Evolutionary conservation across 2,888 invertebrate genomes (phyloP), one percentile per base, ranked within the genome.

Genomic region (Notodonta dromedarius): DNA sequence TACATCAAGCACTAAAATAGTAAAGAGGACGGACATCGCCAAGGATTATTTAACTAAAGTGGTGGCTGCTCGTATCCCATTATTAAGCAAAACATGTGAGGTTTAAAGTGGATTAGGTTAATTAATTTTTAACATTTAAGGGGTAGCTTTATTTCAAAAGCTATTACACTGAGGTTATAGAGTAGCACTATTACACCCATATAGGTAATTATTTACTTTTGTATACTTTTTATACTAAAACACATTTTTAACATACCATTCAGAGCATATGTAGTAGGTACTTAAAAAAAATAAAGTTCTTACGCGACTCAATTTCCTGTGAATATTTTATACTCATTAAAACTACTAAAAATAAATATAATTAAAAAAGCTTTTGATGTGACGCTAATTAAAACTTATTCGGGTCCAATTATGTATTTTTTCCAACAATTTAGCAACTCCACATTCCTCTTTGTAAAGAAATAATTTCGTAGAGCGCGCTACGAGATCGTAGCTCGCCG

Each of bases 381-480:
- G n/a, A 46, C n/a, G 56, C 51, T 56, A 68, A 62, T 60, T 62
- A 65, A 70, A 68, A 64, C 51, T 59, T 58, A 65, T 59, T 66
- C 50, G 50, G 5, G 8, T 57, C 42, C 59, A 58, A 54, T 44
- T 63, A 61, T 65, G 4, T 42, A 9, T 46, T 46, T 46, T 46
- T 46, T n/a, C 9, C 44, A 46, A 2, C 44, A 5, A 5, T 46
- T 42, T 11, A 42, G 11, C 11, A 42, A n/a, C n/a, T 46, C 44
- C 4, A 12, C 46, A 46, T 46, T 13, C 13, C 46, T n/a, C n/a
- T n/a, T n/a, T 64, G 61, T 64, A 63, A 59, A 58, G 61, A 62
- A 62, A 68, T 63, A 67, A 55, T 61, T 58, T 12, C 69, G 67
- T 70, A 75, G 69, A 66, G 52, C 65, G 61, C 59, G 70, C 74